phyloP scores from a whole-genome alignment of 2,113 vertebrate species.

The Rhinoptilus africanus region DNA sequence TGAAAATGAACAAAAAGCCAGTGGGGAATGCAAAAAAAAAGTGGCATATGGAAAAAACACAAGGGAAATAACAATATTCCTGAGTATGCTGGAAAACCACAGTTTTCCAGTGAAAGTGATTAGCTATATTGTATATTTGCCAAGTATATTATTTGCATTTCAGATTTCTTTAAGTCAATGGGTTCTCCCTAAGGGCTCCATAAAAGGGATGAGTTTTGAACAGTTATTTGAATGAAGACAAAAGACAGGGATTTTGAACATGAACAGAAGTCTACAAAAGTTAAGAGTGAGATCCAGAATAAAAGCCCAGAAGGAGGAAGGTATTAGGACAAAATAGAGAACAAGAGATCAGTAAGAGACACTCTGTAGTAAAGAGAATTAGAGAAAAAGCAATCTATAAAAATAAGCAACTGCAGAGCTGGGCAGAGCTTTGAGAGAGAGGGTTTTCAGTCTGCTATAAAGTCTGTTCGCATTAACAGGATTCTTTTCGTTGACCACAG shows the following conservation, averaged over 20 bases:
- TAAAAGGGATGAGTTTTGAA: neutral
- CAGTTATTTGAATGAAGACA: conserved; percentile 14
- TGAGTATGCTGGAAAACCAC: neutral
- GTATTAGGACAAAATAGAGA: neutral
- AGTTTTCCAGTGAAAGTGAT: neutral
- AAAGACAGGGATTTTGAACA: neutral
- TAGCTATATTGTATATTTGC: neutral
- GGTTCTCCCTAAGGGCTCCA: neutral
- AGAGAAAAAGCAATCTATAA: neutral
- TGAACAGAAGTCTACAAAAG: neutral
- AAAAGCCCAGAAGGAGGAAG: neutral
- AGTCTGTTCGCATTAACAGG: neutral
- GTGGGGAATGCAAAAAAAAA: neutral
- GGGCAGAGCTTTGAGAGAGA: neutral
- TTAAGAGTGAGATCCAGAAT: neutral
- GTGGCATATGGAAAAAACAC: neutral
- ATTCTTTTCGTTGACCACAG: neutral
- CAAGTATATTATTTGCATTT: neutral
- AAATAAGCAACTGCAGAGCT: neutral
- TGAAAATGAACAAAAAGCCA: neutral
- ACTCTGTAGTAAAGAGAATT: neutral
- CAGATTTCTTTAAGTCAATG: neutral
- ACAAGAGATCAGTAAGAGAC: neutral
- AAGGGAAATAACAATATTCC: neutral
- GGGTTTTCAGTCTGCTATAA: neutral